These are phyloP conservation scores for Cremastinae sp. DNA, from an alignment of 2,888 invertebrate species.

Conservation along the genomic window DNA sequence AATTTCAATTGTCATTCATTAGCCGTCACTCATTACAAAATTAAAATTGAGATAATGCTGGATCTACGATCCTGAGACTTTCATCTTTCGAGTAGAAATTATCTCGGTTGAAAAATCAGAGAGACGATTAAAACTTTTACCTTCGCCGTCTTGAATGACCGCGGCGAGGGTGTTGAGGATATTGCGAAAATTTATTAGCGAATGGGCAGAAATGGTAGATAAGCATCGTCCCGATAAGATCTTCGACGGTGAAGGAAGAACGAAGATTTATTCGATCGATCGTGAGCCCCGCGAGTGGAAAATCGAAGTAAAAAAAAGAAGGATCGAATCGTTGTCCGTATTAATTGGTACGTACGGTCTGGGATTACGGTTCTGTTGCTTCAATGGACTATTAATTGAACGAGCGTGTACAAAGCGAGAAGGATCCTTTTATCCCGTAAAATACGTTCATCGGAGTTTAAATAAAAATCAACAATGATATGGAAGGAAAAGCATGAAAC, in stretches of 20 bases:
- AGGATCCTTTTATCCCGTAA: conserved; percentile 25
- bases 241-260: not conserved
- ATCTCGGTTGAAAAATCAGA: no score
- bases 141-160: not conserved
- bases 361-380: conserved; percentile 46
- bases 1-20: no score
- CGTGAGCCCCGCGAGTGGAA: no score
- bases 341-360: conserved; percentile 49
- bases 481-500: conserved; percentile 34
- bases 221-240: no score
- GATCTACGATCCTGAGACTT: no score
- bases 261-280: conserved; percentile 25
- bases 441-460: not conserved
- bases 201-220: not conserved
- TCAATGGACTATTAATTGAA: conserved; percentile 56
- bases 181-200: conserved; percentile 3
- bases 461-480: not conserved
- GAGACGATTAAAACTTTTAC: no score
- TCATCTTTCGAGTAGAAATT: no score
- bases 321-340: conserved; percentile 27
- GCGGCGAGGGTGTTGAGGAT: not conserved
- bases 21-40: no score
- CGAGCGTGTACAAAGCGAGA: conserved; percentile 41
- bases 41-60: no score
- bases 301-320: conserved; percentile 23